phyloP scores from a whole-genome alignment of 2,797 vertebrate genomes.

The Takifugu ocellatus region DNA sequence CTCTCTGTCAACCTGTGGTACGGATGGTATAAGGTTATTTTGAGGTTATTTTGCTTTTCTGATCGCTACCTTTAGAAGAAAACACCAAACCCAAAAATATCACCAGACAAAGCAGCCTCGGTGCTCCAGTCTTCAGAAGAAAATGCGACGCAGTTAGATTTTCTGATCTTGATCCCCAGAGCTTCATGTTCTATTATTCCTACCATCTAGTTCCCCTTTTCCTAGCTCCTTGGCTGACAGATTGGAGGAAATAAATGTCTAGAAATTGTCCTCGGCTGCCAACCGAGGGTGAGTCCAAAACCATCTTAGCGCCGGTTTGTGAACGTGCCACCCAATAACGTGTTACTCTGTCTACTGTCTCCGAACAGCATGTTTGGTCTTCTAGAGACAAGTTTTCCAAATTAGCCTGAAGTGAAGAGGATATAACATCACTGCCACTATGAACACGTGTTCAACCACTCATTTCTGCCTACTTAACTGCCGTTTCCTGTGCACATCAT shows the following conservation, averaged over 20 bases:
- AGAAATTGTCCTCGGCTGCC: slow-evolving; percentile 61
- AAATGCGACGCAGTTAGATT: slow-evolving; percentile 23
- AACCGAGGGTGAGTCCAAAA: slow-evolving; percentile 33
- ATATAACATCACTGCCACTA: not conserved
- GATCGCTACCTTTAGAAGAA: slow-evolving; percentile 8
- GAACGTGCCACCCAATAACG: too few relatives aligned
- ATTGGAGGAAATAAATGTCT: slow-evolving; percentile 60
- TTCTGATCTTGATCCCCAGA: slow-evolving; percentile 52
- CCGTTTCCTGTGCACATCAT: not conserved
- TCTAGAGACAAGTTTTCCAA: slow-evolving; percentile 17
- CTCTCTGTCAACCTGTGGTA: slow-evolving; percentile 1
- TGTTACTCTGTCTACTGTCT: slow-evolving; percentile 29
- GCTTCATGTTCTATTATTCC: slow-evolving; percentile 62
- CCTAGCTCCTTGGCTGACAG: slow-evolving; percentile 44
- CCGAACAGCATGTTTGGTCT: slow-evolving; percentile 20
- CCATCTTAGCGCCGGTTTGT: slow-evolving; percentile 19
- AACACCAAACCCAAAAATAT: not conserved
- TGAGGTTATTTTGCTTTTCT: slow-evolving; percentile 31
- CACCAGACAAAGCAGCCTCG: slow-evolving; percentile 11
- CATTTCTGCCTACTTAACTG: not conserved
- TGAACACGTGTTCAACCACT: not conserved
- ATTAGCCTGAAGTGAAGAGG: not conserved
- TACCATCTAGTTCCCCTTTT: slow-evolving; percentile 25
- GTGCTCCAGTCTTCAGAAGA: slow-evolving; percentile 14
- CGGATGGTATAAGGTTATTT: slow-evolving; percentile 8